Evolutionary conservation across 2,888 invertebrate species (phyloP), one percentile per base, ranked within the genome.

Genomic region (Polyommatus iphigenia): DNA sequence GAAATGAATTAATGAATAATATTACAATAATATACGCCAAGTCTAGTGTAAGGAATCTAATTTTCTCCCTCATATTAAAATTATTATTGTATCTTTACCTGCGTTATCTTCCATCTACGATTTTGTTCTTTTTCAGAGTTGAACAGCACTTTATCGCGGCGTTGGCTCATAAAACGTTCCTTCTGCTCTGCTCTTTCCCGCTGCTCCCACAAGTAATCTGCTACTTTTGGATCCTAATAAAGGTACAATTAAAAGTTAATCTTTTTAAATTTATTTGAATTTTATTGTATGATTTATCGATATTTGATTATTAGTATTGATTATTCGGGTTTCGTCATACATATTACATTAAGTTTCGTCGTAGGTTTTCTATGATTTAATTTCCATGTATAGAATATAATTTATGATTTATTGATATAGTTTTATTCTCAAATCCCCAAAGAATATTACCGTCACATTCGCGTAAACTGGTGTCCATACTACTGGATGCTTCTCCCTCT

Each of bases 401-500:
- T 18, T 54, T 59, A 8, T 59, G 59, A 59, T 8, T 2, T n/a
- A 20, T 62, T 7, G 24, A 50, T 50, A 50, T 54, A 54, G 20
- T 29, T 67, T 32, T 29, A 62, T 29, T 67, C 1, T 15, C 15
- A 29, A 13, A 67, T 32, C 32, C 15, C 29, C 6, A 54, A 71
- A 29, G 8, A 24, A 77, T 29, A 95, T 94, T 92, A 97, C 97
- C 83, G 98, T 97, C 78, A 98, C 95, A 88, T 99, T 99, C 24
- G 98, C 98, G 89, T 99, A 99, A 20, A 99, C 98, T 13, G 99
- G 98, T 0, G 99, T 99, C 99, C 99, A 99, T 8, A 98, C 96
- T n/a, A 98, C 97, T 7, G 98, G 98, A 89, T 98, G 98, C 82
- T 96, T 95, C 80, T 96, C 96, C 76, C 97, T 95, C 82, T 97